Conservation (phyloP, 2,113 vertebrate genomes). For the Lipophrys pholis region DNA sequence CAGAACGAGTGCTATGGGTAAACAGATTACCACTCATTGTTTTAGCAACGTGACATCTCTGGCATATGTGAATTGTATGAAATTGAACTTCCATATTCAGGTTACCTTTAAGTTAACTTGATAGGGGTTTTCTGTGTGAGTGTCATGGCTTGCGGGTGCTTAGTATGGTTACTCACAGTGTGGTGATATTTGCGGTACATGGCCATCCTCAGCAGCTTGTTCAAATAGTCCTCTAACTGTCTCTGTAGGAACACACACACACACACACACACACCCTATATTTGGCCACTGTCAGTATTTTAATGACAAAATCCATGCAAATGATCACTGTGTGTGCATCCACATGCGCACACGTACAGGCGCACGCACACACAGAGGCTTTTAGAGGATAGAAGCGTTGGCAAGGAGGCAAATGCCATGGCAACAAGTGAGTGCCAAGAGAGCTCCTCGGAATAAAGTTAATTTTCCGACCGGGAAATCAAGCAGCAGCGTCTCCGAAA, state of each 20-base stretch:
- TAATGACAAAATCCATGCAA: conserved; percentile 25
- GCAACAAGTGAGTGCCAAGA: conserved; percentile 43
- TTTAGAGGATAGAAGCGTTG: conserved; percentile 20
- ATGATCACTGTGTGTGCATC: conserved; percentile 8
- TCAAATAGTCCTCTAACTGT: conserved; percentile 97
- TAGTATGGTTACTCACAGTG: conserved; percentile 87
- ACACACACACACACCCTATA: conserved; percentile 62
- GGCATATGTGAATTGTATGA: no score
- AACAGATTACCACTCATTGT: conserved; percentile 27
- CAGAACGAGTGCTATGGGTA: conserved; percentile 23
- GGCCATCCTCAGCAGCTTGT: conserved; percentile 93
- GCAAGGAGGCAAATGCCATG: conserved; percentile 38
- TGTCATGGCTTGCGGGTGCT: background rate
- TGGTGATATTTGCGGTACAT: conserved; percentile 96
- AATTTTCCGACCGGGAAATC: background rate
- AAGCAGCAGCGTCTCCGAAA: background rate
- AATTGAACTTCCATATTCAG: no score
- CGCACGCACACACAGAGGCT: conserved; percentile 2
- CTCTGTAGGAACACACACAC: conserved; percentile 85
- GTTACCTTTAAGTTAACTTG: no score
- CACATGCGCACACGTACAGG: conserved; percentile 39
- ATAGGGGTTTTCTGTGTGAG: background rate
- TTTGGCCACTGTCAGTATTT: conserved; percentile 41
- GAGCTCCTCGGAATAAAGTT: conserved; percentile 26
- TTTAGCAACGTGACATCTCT: background rate